Evolutionary conservation across 2,888 invertebrate species (phyloP).

Genomic region (Hedya salicella): DNA sequence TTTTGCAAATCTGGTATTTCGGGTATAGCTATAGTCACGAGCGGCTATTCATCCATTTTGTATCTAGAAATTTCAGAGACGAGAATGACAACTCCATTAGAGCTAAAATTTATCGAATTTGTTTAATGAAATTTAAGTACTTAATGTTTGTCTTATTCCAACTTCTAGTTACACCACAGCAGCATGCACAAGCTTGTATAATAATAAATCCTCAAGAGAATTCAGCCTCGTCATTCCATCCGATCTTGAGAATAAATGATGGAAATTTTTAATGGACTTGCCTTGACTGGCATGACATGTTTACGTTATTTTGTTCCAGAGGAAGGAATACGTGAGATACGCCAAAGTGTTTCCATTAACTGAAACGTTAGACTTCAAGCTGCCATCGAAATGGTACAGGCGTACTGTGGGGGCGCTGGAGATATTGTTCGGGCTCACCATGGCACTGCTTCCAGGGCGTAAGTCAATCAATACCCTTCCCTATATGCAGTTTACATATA

Average conservation of each 20-base stretch:
- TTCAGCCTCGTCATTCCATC: not conserved
- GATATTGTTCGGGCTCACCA: slow-evolving; percentile 92
- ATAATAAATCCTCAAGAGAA: not conserved
- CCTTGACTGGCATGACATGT: slow-evolving; percentile 19
- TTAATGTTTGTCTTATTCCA: no score
- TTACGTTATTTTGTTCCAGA: slow-evolving; percentile 84
- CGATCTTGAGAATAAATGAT: not conserved
- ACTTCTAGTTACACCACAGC: no score
- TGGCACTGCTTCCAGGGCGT: slow-evolving; percentile 94
- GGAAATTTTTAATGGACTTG: slow-evolving; percentile 12
- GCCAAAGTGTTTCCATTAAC: slow-evolving; percentile 97
- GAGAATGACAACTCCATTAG: no score
- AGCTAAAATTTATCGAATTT: no score
- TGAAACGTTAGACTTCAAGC: slow-evolving; percentile 92
- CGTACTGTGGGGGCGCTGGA: slow-evolving; percentile 93
- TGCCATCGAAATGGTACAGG: slow-evolving; percentile 97
- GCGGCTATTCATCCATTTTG: no score
- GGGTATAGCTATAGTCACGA: no score
- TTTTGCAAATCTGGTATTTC: no score
- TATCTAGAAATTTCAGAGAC: no score
- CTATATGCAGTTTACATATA: not conserved
- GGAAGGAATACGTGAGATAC: slow-evolving; percentile 97
- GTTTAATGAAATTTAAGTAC: no score
- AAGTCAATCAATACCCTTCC: slow-evolving; percentile 69
- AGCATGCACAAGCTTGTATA: no score